A percentile compares a stretch with the other conserved stretches of the same genome.
Conservation (phyloP, 64 coral and sea anemone genomes). For the Astreopora myriophthalma region DNA sequence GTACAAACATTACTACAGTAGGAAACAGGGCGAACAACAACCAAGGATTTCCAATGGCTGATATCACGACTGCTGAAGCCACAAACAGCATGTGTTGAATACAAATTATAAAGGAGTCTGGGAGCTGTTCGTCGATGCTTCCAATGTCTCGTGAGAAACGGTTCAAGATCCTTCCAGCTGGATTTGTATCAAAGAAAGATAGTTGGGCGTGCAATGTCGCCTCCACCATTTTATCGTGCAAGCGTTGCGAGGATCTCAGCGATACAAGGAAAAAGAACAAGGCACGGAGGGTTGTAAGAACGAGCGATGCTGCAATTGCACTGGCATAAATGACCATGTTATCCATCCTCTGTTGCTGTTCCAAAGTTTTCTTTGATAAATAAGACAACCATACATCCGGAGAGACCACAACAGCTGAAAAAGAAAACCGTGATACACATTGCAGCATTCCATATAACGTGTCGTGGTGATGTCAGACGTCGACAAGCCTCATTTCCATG, state of each 20-base stretch:
- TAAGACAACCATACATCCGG: not conserved
- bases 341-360: not conserved
- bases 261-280: conserved; percentile 76
- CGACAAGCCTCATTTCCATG: too few species aligned
- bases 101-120: not conserved
- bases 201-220: conserved; percentile 55
- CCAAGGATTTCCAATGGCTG: conserved; percentile 10
- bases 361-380: not conserved
- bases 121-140: conserved; percentile 35
- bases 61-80: not conserved
- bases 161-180: conserved; percentile 66
- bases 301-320: conserved; percentile 28
- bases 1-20: not conserved
- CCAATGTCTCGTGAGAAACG: conserved; percentile 54
- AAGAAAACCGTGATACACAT: not conserved
- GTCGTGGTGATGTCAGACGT: too few species aligned
- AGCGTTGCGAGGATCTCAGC: conserved; percentile 63
- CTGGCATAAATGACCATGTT: conserved; percentile 57
- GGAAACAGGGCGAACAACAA: not conserved
- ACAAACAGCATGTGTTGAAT: not conserved
- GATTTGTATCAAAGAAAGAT: conserved; percentile 93
- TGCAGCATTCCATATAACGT: too few species aligned
- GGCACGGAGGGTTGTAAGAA: conserved; percentile 47
- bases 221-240: conserved; percentile 86
- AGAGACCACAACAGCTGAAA: not conserved